Conservation (phyloP, 92 coral and sea anemone genomes). For the Epizoanthus rinbou region DNA sequence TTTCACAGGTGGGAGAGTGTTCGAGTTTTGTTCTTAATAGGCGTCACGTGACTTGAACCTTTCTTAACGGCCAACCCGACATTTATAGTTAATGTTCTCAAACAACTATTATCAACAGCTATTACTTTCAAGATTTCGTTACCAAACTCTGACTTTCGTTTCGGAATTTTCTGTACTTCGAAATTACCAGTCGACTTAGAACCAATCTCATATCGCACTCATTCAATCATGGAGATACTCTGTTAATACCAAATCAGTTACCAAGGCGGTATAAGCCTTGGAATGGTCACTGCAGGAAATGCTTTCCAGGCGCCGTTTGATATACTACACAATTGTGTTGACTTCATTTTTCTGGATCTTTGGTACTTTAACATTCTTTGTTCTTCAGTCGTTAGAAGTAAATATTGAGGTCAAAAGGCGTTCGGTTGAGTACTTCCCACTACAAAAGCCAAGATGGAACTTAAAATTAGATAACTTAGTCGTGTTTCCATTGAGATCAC, state of each 20-base stretch:
- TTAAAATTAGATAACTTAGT: constrained; percentile 36
- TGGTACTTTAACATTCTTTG: constrained; percentile 88
- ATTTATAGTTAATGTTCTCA: constrained; percentile 15
- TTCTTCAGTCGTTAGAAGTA: constrained; percentile 84
- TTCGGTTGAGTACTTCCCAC: constrained; percentile 60
- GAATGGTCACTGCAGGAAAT: constrained; percentile 27
- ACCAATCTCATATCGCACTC: neutral
- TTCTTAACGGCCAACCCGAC: constrained; percentile 1
- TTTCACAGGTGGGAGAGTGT: neutral
- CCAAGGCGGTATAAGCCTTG: neutral
- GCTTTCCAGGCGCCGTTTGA: constrained; percentile 78
- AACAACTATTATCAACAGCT: neutral
- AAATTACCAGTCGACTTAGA: neutral
- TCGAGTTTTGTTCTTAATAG: neutral
- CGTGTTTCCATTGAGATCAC: constrained; percentile 6
- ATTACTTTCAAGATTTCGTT: neutral
- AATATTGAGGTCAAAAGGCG: constrained; percentile 80
- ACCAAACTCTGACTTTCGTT: constrained; percentile 4
- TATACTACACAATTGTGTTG: constrained; percentile 84
- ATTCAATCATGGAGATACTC: neutral
- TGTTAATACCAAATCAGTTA: neutral
- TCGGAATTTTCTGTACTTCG: neutral
- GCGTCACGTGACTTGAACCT: constrained; percentile 33
- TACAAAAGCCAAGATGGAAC: constrained; percentile 73
- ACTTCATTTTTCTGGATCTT: constrained; percentile 91